Percentiles rank a stretch among this genome's conserved stretches.
Conservation (phyloP, 2,113 vertebrate species). For the Neodontobutis hainanensis region DNA sequence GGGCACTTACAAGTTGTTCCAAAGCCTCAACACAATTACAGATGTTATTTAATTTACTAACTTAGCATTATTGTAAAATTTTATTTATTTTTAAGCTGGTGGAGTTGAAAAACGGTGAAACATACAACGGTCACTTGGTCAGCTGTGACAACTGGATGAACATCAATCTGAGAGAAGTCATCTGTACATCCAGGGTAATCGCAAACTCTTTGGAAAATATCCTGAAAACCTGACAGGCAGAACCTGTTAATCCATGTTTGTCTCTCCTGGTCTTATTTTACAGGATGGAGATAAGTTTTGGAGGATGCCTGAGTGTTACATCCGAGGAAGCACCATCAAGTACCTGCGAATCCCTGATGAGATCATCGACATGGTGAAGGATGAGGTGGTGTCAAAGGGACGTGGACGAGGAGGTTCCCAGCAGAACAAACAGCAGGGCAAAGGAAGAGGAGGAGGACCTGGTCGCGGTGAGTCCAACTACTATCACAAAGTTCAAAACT, state of each 20-base stretch:
- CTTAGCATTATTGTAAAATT: not conserved
- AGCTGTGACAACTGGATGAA: slow-evolving; percentile 99
- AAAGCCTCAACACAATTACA: too few species aligned
- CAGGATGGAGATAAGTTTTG: slow-evolving; percentile 99
- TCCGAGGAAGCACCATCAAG: slow-evolving; percentile 97
- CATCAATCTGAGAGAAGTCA: slow-evolving; percentile 96
- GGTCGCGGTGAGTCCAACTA: slow-evolving; percentile 82
- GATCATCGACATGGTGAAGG: slow-evolving; percentile 98
- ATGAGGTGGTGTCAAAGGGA: slow-evolving; percentile 94
- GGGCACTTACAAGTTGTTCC: too few species aligned
- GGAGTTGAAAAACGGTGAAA: slow-evolving; percentile 97
- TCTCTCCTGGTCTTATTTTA: not conserved
- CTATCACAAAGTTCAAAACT: too few species aligned
- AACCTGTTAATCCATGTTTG: not conserved
- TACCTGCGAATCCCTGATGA: slow-evolving; percentile 96
- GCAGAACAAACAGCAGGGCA: slow-evolving; percentile 95
- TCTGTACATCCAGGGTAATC: slow-evolving; percentile 93
- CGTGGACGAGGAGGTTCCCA: slow-evolving; percentile 90
- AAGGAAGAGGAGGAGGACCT: slow-evolving; percentile 86
- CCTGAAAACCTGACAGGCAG: too few species aligned
- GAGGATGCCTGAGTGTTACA: slow-evolving; percentile 98
- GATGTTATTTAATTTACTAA: too few species aligned
- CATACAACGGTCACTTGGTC: slow-evolving; percentile 96
- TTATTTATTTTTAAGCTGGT: slow-evolving; percentile 81
- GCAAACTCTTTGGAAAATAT: not conserved